Evolutionary conservation across 2,888 invertebrate genomes (phyloP), one percentile per base, ranked within the genome.

Genomic region (Habrosyne pyritoides): DNA sequence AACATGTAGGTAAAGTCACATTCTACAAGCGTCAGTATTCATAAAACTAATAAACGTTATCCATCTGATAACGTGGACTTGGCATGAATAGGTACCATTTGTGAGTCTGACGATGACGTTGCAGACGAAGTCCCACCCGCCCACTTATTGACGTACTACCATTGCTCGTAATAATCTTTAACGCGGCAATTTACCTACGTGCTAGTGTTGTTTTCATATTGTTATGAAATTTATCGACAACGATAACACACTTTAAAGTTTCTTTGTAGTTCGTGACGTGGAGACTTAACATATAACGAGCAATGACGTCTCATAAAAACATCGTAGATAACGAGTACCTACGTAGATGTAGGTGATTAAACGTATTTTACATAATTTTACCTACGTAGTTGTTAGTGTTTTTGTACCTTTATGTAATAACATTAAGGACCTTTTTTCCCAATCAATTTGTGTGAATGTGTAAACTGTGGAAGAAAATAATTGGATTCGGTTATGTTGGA

Each of bases 61-160:
- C 21, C 28, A 50, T 18, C 28, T 62, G 51, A 60, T 71, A 52
- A 28, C 53, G 52, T 55, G 70, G 60, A 76, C 73, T 67, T 72
- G 71, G 75, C 77, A 78, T 78, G 73, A 77, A 83, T 77, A 24
- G 24, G 24, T 24, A 73, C 64, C 57, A 63, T 75, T 76, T 73
- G 76, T 67, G 79, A 67, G 64, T 61, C 42, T 61, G 61, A 71
- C 66, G 62, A 69, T 71, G 62, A 66, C 63, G 65, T 63, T 61
- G 62, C 63, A 62, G 62, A 56, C 63, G 62, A 58, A 60, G 63
- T 60, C 65, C 67, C 57, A 56, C 54, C 69, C 77, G 77, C 82
- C 79, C 72, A 79, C 79, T 64, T 66, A 71, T 66, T 77, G 78
- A 80, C 72, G 75, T 74, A 68, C 62, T 51, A 53, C 55, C 56